Evolutionary conservation across 2,888 invertebrate species (phyloP).

Genomic region (Julus scanicus): DNA sequence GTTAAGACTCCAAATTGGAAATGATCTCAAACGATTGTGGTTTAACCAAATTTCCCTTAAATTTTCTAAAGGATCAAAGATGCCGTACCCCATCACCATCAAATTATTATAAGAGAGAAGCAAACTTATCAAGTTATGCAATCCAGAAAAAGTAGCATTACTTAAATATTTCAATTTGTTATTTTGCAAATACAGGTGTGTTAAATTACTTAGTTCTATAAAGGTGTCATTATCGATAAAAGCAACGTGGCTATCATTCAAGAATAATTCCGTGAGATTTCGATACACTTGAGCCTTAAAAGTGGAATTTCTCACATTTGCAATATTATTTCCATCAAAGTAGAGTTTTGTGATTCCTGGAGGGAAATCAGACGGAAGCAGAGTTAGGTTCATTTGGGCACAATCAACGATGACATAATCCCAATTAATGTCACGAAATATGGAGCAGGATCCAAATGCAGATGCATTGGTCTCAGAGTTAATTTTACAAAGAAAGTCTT

Average conservation of each 20-base stretch:
- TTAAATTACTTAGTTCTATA: neutral
- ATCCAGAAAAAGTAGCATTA: neutral
- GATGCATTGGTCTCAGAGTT: neutral
- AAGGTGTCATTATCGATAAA: slow-evolving; percentile 19
- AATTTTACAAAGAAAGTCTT: slow-evolving; percentile 23
- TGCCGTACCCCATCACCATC: neutral
- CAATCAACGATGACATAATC: slow-evolving; percentile 41
- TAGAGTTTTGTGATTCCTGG: neutral
- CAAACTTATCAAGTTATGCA: neutral
- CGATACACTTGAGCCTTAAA: neutral
- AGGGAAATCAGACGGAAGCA: neutral
- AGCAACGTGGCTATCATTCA: slow-evolving; percentile 13
- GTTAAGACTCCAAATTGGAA: slow-evolving; percentile 48
- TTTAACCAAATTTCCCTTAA: neutral
- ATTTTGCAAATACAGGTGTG: slow-evolving; percentile 15
- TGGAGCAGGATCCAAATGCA: neutral
- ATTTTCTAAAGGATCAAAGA: neutral
- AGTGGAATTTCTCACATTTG: neutral
- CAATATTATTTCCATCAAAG: slow-evolving; percentile 25
- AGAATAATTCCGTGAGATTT: neutral
- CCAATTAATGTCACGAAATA: slow-evolving; percentile 27
- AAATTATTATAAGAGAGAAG: slow-evolving; percentile 32
- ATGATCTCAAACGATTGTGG: neutral
- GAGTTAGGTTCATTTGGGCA: neutral
- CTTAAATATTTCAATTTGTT: neutral